These are phyloP conservation scores for Nemapogon koenigi DNA, from an alignment of 2,888 invertebrate species.

Conservation along the genomic window DNA sequence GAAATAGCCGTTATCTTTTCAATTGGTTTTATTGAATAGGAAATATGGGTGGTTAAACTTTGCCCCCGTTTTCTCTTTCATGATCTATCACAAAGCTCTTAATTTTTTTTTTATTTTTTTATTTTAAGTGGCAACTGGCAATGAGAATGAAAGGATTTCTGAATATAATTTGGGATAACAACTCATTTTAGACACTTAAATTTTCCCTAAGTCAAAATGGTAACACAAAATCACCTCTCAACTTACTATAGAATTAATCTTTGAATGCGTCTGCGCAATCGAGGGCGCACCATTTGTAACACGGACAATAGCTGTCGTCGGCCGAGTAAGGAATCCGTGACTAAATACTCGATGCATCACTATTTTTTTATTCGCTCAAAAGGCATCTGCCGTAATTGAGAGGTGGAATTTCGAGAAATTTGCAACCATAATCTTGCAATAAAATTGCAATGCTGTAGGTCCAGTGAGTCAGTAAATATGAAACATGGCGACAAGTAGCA, in stretches of 20 bases:
- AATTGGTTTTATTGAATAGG: too few relatives aligned
- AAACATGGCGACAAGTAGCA: too few relatives aligned
- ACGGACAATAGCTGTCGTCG: constrained; percentile 8
- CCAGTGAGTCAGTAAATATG: too few relatives aligned
- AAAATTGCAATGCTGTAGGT: too few relatives aligned
- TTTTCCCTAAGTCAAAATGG: neutral
- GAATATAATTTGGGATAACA: neutral
- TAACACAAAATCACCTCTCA: neutral
- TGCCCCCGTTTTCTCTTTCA: too few relatives aligned
- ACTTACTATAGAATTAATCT: neutral
- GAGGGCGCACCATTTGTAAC: constrained; percentile 4
- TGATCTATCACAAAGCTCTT: too few relatives aligned
- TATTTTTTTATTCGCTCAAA: constrained; percentile 4
- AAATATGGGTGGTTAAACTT: too few relatives aligned
- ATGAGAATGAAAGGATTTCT: neutral
- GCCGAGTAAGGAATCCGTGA: constrained; percentile 9
- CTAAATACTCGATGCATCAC: constrained; percentile 5
- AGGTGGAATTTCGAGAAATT: constrained; percentile 4
- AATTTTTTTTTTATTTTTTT: too few relatives aligned
- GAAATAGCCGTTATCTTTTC: too few relatives aligned
- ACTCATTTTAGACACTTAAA: neutral
- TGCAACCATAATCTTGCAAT: too few relatives aligned
- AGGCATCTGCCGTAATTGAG: constrained; percentile 6
- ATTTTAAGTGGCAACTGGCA: neutral
- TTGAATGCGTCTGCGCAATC: constrained; percentile 8